Percentiles rank a stretch among this genome's conserved stretches.
Evolutionary conservation across 1,140 invertebrate species (phyloP).

Genomic region (Sitophilus oryzae): DNA sequence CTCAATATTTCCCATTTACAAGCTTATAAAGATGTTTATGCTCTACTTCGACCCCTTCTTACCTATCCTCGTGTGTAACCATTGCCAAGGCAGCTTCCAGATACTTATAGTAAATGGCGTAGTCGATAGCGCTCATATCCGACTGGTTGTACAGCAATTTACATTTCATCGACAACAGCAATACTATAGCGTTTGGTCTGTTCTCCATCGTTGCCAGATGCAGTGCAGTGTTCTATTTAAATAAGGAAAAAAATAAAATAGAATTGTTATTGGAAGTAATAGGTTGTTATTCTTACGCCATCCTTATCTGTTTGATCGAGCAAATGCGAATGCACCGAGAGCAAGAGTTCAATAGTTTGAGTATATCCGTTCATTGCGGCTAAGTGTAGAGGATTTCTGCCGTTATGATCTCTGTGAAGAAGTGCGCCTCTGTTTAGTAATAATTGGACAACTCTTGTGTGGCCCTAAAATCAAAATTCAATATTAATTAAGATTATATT

Average conservation of each 20-base stretch:
- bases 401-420: conserved; percentile 77
- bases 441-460: conserved; percentile 73
- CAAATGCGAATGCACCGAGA: conserved; percentile 77
- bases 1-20: too few relatives aligned
- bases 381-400: conserved; percentile 77
- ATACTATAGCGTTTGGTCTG: conserved; percentile 65
- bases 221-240: conserved; percentile 77
- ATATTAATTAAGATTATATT: too few relatives aligned
- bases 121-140: conserved; percentile 77
- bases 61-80: conserved; percentile 73
- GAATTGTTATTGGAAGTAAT: too few relatives aligned
- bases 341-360: conserved; percentile 70
- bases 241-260: too few relatives aligned
- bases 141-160: conserved; percentile 65
- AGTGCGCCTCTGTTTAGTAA: conserved; percentile 76
- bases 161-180: conserved; percentile 72
- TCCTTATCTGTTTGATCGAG: conserved; percentile 79
- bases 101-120: conserved; percentile 78
- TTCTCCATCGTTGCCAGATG: conserved; percentile 81
- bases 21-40: too few relatives aligned
- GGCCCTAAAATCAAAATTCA: conserved; percentile 48
- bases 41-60: too few relatives aligned
- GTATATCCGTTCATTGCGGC: conserved; percentile 78
- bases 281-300: too few relatives aligned
- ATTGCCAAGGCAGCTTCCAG: conserved; percentile 75